Evolutionary conservation across 2,888 invertebrate genomes (phyloP), one percentile per base, ranked within the genome.

Genomic region (Aproaerema taeniolella): DNA sequence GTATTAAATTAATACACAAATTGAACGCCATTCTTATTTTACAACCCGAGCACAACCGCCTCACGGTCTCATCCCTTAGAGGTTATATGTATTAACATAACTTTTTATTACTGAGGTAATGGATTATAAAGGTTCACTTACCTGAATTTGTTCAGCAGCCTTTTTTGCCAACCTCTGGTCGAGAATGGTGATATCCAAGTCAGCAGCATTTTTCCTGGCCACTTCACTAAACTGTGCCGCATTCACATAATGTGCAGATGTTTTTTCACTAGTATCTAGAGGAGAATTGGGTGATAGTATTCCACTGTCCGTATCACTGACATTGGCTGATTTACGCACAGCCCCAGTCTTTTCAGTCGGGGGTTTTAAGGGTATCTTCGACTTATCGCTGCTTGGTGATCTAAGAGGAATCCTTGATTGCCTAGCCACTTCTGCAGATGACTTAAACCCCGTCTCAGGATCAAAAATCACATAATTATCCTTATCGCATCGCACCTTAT

Each of bases 271-370:
- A 1, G 69, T 66, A 42, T 89, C 90, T 38, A 89, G 85, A 0
- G 90, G 90, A 14, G 90, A 90, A 51, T 88, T 89, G 0, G 90
- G 90, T 50, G 90, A 90, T 31, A 90, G 65, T 54, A 90, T 90
- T 2, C 90, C 90, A 63, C 90, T 90, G 59, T 90, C 90, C 8
- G 89, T 89, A 71, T 90, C 90, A 69, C 90, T 90, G 49, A 88
- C 78, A 54, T 75, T 85, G 32, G 78, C 78, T 24, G 76, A 75
- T 56, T 78, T 80, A 41, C 75, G 66, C 39, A 62, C 60, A 13
- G 59, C 51, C 39, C 67, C 58, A 7, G 74, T 68, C 35, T 57
- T 70, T 55, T 82, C 82, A 30, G 73, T 74, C 11, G 56, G 79
- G 11, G 81, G 78, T 52, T 69, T 81, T 9, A 75, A 47, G 15